A percentile compares a stretch with the other conserved stretches of the same genome.
phyloP scores from a whole-genome alignment of 2,797 vertebrate genomes.

The Arrhamphus sclerolepis region DNA sequence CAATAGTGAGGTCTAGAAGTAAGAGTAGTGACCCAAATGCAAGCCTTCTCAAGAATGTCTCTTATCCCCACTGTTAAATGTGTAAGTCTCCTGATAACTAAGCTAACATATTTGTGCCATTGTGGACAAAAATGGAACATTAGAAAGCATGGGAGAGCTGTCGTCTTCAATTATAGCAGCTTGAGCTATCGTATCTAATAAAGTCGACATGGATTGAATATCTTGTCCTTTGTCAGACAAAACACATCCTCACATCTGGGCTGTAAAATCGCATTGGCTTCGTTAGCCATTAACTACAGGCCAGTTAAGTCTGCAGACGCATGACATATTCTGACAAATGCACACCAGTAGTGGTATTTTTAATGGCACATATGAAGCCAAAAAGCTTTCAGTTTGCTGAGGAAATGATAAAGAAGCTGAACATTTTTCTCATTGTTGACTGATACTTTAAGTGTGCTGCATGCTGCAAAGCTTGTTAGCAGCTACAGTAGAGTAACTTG shows the following conservation, averaged over 20 bases:
- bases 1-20: too few relatives aligned
- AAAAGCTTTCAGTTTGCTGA: slow-evolving; percentile 8
- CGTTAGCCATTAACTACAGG: neutral
- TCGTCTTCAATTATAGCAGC: neutral
- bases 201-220: neutral
- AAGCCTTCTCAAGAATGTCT: too few relatives aligned
- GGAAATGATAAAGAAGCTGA: slow-evolving; percentile 5
- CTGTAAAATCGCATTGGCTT: neutral
- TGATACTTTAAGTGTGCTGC: slow-evolving; percentile 1
- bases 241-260: neutral
- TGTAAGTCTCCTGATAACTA: too few relatives aligned
- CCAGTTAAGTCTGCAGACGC: slow-evolving; percentile 1
- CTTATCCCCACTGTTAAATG: too few relatives aligned
- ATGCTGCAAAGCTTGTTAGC: slow-evolving; percentile 6
- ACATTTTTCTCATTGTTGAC: slow-evolving; percentile 9
- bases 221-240: neutral
- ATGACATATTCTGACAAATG: slow-evolving; percentile 20
- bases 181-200: neutral
- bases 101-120: too few relatives aligned
- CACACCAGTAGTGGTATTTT: neutral
- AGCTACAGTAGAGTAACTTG: slow-evolving; percentile 14
- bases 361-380: neutral
- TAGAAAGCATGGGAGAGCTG: neutral
- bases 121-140: too few relatives aligned
- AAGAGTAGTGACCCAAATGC: too few relatives aligned